These are phyloP conservation scores for Gymnogyps californianus DNA, from an alignment of 2,113 vertebrate genomes.

Conservation along the genomic window DNA sequence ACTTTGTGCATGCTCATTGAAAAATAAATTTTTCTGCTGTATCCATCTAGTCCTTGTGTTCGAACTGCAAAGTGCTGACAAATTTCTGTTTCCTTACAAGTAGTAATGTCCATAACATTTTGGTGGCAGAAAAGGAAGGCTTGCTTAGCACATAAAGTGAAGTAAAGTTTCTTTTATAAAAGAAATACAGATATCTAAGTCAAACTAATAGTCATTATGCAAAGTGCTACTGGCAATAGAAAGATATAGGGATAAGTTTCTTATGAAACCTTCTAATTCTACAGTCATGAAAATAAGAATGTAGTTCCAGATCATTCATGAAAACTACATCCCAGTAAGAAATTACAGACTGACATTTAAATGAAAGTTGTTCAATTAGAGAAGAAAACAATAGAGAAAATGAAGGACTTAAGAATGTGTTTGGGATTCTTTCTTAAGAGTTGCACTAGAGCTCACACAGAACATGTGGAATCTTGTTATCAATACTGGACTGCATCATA, in stretches of 20 bases:
- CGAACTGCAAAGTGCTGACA: constrained; percentile 30
- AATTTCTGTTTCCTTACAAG: constrained; percentile 19
- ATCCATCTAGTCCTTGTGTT: constrained; percentile 51
- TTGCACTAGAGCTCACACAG: background rate
- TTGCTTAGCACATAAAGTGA: background rate
- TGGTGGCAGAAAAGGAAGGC: background rate
- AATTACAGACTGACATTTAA: background rate
- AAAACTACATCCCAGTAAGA: background rate
- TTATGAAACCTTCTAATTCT: background rate
- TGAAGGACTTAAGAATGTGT: background rate
- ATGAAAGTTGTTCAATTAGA: background rate
- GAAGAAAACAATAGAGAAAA: constrained; percentile 31
- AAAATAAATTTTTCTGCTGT: constrained; percentile 67
- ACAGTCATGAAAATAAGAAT: background rate
- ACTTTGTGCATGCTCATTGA: constrained; percentile 71
- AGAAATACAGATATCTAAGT: background rate
- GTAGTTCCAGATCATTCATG: background rate
- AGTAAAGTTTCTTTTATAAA: background rate
- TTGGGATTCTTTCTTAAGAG: background rate
- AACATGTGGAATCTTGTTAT: background rate
- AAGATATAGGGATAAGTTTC: background rate
- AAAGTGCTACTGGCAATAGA: background rate
- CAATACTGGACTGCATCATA: background rate
- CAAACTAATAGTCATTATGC: background rate
- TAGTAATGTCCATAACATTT: background rate